phyloP scores from a whole-genome alignment of 2,797 vertebrate genomes.

The Channa striata region DNA sequence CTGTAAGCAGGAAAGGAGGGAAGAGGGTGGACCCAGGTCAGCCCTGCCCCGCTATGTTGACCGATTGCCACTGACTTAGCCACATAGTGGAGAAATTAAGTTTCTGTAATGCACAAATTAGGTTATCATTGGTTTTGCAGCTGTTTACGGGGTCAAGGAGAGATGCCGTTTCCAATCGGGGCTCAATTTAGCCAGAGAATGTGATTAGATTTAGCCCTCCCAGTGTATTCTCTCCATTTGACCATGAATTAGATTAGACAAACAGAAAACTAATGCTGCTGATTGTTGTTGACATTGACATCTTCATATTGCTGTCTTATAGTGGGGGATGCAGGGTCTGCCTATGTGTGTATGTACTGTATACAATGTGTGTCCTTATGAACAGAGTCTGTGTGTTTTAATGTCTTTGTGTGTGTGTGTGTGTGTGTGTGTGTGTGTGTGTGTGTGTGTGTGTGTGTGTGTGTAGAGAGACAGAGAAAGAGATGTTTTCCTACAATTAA shows the following conservation, averaged over 20 bases:
- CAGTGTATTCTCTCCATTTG: constrained; percentile 69
- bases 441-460: background rate
- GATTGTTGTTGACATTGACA: constrained; percentile 72
- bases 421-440: constrained; percentile 3
- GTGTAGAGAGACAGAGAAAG: too few species aligned
- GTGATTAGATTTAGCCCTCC: constrained; percentile 71
- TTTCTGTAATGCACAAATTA: constrained; percentile 78
- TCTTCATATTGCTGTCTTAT: constrained; percentile 54
- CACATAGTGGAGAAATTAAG: constrained; percentile 73
- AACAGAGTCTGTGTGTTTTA: background rate
- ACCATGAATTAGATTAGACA: constrained; percentile 75
- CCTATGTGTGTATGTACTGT: constrained; percentile 6
- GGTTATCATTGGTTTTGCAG: constrained; percentile 79
- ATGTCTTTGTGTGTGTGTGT: constrained; percentile 2
- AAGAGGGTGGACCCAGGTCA: constrained; percentile 48
- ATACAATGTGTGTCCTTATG: background rate
- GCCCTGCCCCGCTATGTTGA: constrained; percentile 51
- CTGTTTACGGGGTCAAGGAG: constrained; percentile 76
- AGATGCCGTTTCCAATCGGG: constrained; percentile 73
- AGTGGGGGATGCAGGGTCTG: background rate
- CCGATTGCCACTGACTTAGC: constrained; percentile 56
- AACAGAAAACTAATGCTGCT: constrained; percentile 70
- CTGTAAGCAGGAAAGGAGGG: background rate
- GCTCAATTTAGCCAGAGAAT: constrained; percentile 71
- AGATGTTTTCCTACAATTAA: constrained; percentile 3